Conservation (phyloP, 92 coral and sea anemone genomes). For the Phenganax stokvisi region DNA sequence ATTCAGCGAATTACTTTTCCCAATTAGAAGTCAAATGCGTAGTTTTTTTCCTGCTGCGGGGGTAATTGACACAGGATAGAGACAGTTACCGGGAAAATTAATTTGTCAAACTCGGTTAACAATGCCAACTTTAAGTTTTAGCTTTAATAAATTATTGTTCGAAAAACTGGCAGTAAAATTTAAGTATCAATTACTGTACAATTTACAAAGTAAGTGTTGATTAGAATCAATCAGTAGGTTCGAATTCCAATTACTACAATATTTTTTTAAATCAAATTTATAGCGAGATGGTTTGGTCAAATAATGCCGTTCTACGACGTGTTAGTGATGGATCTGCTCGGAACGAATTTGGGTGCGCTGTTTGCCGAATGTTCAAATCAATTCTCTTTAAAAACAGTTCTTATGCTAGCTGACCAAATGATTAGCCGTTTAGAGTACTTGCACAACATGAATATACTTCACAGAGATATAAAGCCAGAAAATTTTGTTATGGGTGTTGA, state of each 20-base stretch:
- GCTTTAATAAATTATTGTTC: no score
- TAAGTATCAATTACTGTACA: no score
- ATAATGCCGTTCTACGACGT: slow-evolving; percentile 50
- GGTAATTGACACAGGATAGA: no score
- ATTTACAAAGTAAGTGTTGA: no score
- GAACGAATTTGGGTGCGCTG: slow-evolving; percentile 52
- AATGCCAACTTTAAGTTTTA: no score
- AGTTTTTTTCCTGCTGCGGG: no score
- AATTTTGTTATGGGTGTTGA: slow-evolving; percentile 64
- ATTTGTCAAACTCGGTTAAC: no score
- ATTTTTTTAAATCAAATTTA: not conserved
- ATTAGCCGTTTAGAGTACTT: slow-evolving; percentile 58
- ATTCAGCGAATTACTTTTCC: no score
- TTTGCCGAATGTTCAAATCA: slow-evolving; percentile 42
- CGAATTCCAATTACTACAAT: not conserved
- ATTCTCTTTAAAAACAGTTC: slow-evolving; percentile 59
- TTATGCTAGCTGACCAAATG: slow-evolving; percentile 66
- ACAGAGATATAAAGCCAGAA: slow-evolving; percentile 72
- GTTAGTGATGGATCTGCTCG: slow-evolving; percentile 63
- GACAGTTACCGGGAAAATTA: no score
- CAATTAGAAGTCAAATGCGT: no score
- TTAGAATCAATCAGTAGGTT: no score
- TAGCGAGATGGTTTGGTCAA: slow-evolving; percentile 66
- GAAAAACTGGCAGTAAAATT: no score
- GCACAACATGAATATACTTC: slow-evolving; percentile 57